Conservation (phyloP, 2,888 invertebrate species). For the Drosophila austrosaltans region DNA sequence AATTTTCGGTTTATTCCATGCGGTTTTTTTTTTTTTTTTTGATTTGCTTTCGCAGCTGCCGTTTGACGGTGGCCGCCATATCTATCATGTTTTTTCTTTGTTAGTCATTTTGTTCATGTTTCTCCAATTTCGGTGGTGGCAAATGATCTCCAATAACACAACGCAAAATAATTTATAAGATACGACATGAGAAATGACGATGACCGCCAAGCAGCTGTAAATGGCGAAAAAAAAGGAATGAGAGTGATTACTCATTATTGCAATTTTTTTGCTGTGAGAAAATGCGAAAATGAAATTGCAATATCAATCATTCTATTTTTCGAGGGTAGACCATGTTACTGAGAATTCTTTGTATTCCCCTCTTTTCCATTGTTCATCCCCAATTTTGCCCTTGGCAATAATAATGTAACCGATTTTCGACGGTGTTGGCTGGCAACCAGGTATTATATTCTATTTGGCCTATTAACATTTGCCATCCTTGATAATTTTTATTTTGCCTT, state of each 20-base stretch:
- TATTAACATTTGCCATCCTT: not conserved
- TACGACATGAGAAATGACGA: constrained; percentile 29
- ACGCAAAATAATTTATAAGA: constrained; percentile 20
- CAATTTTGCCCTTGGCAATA: not conserved
- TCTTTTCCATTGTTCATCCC: not conserved
- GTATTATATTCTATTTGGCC: constrained; percentile 2
- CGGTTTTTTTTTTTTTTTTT: constrained; percentile 35
- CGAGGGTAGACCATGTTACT: too few species aligned
- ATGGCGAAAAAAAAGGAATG: constrained; percentile 5
- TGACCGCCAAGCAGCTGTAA: constrained; percentile 18
- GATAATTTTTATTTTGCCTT: not conserved
- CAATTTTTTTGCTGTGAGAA: not conserved
- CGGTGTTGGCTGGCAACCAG: not conserved
- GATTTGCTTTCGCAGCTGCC: constrained; percentile 49
- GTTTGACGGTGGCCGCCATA: constrained; percentile 41
- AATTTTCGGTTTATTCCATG: constrained; percentile 69
- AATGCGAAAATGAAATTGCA: not conserved
- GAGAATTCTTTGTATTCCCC: too few species aligned
- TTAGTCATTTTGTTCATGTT: constrained; percentile 45
- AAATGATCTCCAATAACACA: constrained; percentile 30
- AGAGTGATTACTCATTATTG: not conserved
- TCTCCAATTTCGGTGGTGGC: constrained; percentile 36
- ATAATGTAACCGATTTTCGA: too few species aligned
- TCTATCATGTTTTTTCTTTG: constrained; percentile 31
- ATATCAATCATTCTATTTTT: not conserved